These are phyloP conservation scores for Odocoileus virginianus DNA, from an alignment of 2,113 vertebrate genomes.

Conservation along the genomic window DNA sequence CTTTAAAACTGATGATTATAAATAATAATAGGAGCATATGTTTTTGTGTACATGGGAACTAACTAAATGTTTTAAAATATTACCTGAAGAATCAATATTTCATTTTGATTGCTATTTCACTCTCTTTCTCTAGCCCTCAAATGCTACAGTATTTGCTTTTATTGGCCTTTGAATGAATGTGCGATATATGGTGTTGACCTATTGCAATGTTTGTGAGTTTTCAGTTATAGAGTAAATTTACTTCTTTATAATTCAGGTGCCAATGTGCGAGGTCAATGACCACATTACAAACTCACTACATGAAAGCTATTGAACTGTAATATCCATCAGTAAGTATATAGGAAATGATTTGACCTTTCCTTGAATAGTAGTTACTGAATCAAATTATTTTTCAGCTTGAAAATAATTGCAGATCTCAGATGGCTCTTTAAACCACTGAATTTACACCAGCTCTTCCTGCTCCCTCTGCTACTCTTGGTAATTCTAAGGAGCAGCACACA, in stretches of 20 bases:
- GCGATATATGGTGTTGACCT: neutral
- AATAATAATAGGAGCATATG: neutral
- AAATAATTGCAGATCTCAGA: slow-evolving; percentile 35
- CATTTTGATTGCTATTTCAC: slow-evolving; percentile 26
- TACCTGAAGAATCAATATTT: neutral
- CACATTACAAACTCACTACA: neutral
- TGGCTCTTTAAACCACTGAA: slow-evolving; percentile 29
- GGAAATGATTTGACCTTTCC: slow-evolving; percentile 48
- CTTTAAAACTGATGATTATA: neutral
- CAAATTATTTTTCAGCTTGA: slow-evolving; percentile 52
- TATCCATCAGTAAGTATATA: slow-evolving; percentile 42
- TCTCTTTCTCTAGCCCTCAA: neutral
- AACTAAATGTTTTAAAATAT: neutral
- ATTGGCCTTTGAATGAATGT: neutral
- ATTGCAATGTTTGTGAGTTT: slow-evolving; percentile 34
- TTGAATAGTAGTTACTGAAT: slow-evolving; percentile 36
- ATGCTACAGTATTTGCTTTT: neutral
- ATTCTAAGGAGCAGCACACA: neutral
- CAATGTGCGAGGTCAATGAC: slow-evolving; percentile 16
- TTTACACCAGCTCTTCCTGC: neutral
- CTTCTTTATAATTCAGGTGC: slow-evolving; percentile 10
- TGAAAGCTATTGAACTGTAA: neutral
- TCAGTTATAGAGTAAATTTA: slow-evolving; percentile 34
- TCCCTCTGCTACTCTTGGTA: neutral
- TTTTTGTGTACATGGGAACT: neutral